These are phyloP conservation scores for Neodiprion virginianus DNA, from an alignment of 1,140 invertebrate genomes.

Conservation along the genomic window DNA sequence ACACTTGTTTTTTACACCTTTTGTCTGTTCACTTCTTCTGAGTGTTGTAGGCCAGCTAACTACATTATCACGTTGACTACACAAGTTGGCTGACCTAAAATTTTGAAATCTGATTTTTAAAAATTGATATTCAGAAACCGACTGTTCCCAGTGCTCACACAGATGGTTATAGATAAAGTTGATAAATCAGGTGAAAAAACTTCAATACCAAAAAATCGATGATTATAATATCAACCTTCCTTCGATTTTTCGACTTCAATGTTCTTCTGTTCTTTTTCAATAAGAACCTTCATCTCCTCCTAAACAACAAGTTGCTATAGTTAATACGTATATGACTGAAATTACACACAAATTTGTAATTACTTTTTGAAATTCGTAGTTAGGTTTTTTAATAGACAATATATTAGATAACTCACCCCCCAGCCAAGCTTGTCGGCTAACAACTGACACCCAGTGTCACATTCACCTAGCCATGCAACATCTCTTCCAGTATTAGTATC, in stretches of 20 bases:
- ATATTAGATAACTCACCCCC: conserved; percentile 64
- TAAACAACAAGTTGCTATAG: conserved; percentile 40
- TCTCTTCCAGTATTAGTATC: conserved; percentile 71
- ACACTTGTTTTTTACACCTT: too few species aligned
- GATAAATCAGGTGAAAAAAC: too few species aligned
- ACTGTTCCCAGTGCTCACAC: too few species aligned
- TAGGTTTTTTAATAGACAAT: conserved; percentile 19
- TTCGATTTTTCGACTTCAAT: conserved; percentile 50
- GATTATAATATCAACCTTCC: not conserved
- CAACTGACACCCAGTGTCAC: conserved; percentile 83
- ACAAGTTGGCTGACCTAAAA: too few species aligned
- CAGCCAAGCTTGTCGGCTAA: conserved; percentile 86
- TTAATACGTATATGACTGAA: not conserved
- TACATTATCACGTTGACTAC: too few species aligned
- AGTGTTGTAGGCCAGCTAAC: too few species aligned
- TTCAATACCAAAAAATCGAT: not conserved
- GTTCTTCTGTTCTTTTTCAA: conserved; percentile 63
- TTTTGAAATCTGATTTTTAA: too few species aligned
- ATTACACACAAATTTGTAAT: not conserved
- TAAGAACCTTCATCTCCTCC: conserved; percentile 69
- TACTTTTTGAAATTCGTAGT: not conserved
- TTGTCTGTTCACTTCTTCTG: too few species aligned
- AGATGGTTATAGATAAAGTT: too few species aligned
- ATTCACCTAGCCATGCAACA: conserved; percentile 86
- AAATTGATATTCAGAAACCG: too few species aligned